Conservation (phyloP, 2,888 invertebrate species). For the Drosophila anomalipes region DNA sequence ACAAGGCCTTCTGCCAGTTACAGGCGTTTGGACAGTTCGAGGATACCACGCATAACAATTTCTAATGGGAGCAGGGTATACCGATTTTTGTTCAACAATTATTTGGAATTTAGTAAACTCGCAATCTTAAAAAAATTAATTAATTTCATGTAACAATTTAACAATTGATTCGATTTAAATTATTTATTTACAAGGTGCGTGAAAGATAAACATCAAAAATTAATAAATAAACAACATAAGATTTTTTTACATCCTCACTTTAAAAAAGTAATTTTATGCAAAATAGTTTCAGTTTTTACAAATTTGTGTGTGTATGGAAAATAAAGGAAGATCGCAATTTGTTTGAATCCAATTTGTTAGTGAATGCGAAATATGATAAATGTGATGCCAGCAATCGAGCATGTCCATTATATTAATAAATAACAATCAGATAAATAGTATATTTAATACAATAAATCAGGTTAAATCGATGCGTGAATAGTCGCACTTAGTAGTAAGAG, state of each 20-base stretch:
- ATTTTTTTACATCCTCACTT: not conserved
- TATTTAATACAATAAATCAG: not conserved
- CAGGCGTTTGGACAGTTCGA: not conserved
- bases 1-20: not conserved
- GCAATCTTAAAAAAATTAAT: not conserved
- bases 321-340: not conserved
- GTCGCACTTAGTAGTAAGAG: not conserved
- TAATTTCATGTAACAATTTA: not conserved
- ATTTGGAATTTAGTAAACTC: not conserved
- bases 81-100: not conserved
- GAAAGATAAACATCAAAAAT: not conserved
- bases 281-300: not conserved
- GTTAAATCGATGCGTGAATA: not conserved
- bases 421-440: not conserved
- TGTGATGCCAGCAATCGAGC: not conserved
- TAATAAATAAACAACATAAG: not conserved
- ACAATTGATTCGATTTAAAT: not conserved
- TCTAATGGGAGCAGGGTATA: not conserved
- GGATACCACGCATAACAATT: not conserved
- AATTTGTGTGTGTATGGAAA: too few relatives aligned
- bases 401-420: not conserved
- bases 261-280: not conserved
- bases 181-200: not conserved
- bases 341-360: not conserved
- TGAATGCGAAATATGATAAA: not conserved